A percentile compares a stretch with the other conserved stretches of the same genome.
Evolutionary conservation across 2,113 vertebrate species (phyloP).

Genomic region (Gambusia affinis): DNA sequence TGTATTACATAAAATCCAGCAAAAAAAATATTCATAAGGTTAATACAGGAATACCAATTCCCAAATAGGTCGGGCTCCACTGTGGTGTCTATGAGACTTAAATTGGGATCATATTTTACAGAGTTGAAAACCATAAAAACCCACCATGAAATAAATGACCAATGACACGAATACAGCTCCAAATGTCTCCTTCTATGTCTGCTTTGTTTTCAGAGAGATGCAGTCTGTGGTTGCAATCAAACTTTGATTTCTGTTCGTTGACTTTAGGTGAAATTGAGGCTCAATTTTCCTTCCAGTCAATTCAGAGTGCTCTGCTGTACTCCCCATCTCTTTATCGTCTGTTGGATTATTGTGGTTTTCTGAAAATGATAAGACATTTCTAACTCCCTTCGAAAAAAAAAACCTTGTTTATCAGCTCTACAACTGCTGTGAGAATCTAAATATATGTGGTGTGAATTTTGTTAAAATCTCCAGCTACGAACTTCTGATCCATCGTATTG

Average conservation of each 20-base stretch:
- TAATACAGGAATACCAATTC: too few species aligned
- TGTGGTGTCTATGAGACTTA: not conserved
- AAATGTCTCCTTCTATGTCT: not conserved
- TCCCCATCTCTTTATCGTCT: not conserved
- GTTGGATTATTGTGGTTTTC: not conserved
- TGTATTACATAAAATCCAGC: too few species aligned
- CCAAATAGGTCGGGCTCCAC: too few species aligned
- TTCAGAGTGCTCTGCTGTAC: not conserved
- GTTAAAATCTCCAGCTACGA: not conserved
- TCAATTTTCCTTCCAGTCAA: not conserved
- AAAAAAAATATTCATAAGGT: too few species aligned
- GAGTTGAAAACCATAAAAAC: not conserved
- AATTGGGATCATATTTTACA: not conserved
- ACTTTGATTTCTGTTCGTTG: not conserved
- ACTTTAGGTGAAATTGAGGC: not conserved
- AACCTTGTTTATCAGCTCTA: not conserved
- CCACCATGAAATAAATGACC: not conserved
- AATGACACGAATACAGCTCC: not conserved
- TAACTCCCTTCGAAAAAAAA: not conserved
- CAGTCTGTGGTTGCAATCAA: not conserved
- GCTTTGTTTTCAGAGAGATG: not conserved
- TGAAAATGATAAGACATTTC: not conserved
- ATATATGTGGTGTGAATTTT: not conserved
- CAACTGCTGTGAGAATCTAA: not conserved
- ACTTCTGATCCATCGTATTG: not conserved